Base-by-base conservation (phyloP, 2,888 invertebrate species). In the Pecten maximus region DNA sequence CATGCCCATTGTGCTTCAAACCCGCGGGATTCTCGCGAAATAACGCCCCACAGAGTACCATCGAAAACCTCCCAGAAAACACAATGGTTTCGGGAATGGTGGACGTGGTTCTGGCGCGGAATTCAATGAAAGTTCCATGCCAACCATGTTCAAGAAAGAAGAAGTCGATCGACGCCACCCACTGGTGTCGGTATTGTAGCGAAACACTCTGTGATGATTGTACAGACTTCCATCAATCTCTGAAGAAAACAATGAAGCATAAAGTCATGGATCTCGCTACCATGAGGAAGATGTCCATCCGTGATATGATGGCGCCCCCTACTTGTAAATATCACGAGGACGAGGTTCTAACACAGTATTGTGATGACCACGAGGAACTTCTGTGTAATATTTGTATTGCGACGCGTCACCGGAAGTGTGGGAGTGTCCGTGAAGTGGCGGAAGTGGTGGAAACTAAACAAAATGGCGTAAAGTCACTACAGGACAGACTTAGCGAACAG, bases 241-340 rank as follows among this genome's bases (percentile, higher is more conserved):
- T 94, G 87, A 93, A 93, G 89, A 92, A 93, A 48, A 94, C 94
- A 2, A 93, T 92, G 88, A 89, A 91, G 15, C 94, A 94, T 74
- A 88, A 89, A 0, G 89, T 93, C 16, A 74, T 91, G 35, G 44
- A 88, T 23, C 40, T 94, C n/a, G 40, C 91, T 0, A 91, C 91
- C 2, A 40, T 93, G 2, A 91, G 93, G 35, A 87, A 89, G 15
- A 90, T 90, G 87, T 89, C 92, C 3, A 91, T 93, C 23, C 91
- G 92, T 40, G 89, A 92, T 15, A 91, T 93, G 0, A 91, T 94
- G 28, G 89, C 92, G 0, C 74, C 89, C 0, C 94, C 94, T 1
- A 89, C 90, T 6, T 94, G 94, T 87, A 23, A 87, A 0, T 28
- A 87, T 15, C 94, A 94, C 88, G 90, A 91, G n/a, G 93, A 93